Conservation (phyloP, 2,797 vertebrate species). For the Lithobates pipiens region DNA sequence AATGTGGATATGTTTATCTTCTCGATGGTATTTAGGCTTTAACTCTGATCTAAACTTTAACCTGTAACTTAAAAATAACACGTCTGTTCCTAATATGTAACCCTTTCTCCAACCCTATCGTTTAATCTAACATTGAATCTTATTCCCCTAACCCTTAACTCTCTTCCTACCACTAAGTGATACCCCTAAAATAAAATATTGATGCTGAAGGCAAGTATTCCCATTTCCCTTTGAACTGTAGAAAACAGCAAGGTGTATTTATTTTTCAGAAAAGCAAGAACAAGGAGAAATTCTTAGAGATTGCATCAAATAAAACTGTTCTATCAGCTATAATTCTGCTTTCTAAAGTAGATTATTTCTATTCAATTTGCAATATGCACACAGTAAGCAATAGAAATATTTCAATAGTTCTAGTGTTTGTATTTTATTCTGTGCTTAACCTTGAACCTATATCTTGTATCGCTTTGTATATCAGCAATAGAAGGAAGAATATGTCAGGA, state of each 20-base stretch:
- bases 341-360: slow-evolving; percentile 7
- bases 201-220: background rate
- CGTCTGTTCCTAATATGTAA: background rate
- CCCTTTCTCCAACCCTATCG: background rate
- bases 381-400: background rate
- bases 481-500: slow-evolving; percentile 27
- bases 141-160: background rate
- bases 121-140: background rate
- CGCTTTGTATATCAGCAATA: slow-evolving; percentile 3
- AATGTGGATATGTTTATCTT: too few relatives aligned
- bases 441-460: slow-evolving; percentile 24
- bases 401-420: background rate
- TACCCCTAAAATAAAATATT: too few relatives aligned
- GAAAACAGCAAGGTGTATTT: background rate
- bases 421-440: slow-evolving; percentile 14
- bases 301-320: background rate
- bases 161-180: too few relatives aligned
- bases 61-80: background rate
- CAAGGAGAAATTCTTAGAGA: background rate
- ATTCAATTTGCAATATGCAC: background rate
- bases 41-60: too few relatives aligned
- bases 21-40: too few relatives aligned
- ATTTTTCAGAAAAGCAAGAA: background rate
- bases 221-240: background rate
- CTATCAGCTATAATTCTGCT: background rate